Evolutionary conservation across 2,113 vertebrate species (phyloP), one percentile per base, ranked within the genome.

Genomic region (Athene noctua): DNA sequence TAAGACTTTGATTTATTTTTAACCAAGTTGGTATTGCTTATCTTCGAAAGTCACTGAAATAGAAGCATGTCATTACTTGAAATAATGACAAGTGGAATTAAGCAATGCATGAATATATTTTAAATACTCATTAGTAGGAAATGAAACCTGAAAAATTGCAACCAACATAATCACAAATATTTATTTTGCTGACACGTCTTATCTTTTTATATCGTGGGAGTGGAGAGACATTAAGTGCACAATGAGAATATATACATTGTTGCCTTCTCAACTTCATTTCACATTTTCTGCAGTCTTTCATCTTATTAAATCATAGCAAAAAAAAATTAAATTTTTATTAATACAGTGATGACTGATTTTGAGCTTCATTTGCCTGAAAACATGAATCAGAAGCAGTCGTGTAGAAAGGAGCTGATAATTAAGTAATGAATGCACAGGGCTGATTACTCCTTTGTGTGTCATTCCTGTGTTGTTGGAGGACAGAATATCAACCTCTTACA

Each of bases 311-410:
- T 73, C 44, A 61, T 18, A 79, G 40, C 6, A 79, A 65, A 52
- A 80, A 58, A 34, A 75, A 21, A 7, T 13, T 49, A 38, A 86
- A 47, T 72, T 79, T 65, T 21, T 71, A 75, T 84, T 94, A 87
- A 71, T 65, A 65, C 61, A 46, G 66, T 10, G 63, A 83, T 92
- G 68, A 46, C 88, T 95, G 58, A 85, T 95, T 94, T 85, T 89
- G 83, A 94, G 84, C 73, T 95, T 91, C 66, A 62, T 94, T 92
- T 95, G 51, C 74, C 83, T 78, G 95, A 80, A 95, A 95, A 72
- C 78, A 40, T 36, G 54, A 94, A 51, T 40, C 62, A 34, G 89
- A 40, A 90, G 70, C 89, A 89, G 78, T 83, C 49, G 18, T 20
- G 51, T 51, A 70, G 94, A 96, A 89, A 90, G 46, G 40, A 62